Conservation (phyloP, 2,797 vertebrate genomes). For the Myripristis murdjan region DNA sequence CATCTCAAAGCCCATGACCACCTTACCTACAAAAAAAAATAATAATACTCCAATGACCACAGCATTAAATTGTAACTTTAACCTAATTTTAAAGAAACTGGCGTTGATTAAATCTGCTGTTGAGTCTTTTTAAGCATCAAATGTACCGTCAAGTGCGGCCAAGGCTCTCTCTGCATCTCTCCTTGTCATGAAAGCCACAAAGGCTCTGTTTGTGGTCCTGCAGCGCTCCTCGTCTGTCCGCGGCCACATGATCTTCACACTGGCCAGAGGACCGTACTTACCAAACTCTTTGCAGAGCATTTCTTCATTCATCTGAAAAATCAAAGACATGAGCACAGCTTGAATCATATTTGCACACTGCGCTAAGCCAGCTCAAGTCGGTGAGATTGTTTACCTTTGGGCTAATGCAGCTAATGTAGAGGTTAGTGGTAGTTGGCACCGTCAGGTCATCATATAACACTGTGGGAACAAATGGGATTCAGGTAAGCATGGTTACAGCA, state of each 20-base stretch:
- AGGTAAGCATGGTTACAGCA: not conserved
- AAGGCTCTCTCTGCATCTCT: constrained; percentile 88
- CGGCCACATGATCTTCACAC: constrained; percentile 92
- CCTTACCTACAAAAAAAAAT: constrained; percentile 81
- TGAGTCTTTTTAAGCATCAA: not conserved
- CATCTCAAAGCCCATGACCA: constrained; percentile 90
- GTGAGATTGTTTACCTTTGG: constrained; percentile 82
- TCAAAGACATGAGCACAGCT: not conserved
- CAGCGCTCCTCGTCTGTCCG: constrained; percentile 88
- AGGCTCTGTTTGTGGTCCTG: constrained; percentile 87
- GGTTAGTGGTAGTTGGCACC: constrained; percentile 87
- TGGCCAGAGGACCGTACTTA: constrained; percentile 89
- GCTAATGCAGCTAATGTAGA: constrained; percentile 90
- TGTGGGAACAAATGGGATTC: constrained; percentile 39
- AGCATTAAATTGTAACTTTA: not conserved
- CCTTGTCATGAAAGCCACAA: constrained; percentile 90
- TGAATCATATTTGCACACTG: not conserved
- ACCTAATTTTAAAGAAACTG: too few species aligned
- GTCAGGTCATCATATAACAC: constrained; percentile 87
- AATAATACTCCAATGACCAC: constrained; percentile 4
- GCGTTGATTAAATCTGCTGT: not conserved
- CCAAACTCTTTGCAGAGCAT: constrained; percentile 90
- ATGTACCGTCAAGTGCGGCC: constrained; percentile 85
- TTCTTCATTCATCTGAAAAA: constrained; percentile 88
- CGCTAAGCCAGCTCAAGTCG: not conserved